A percentile compares a stretch with the other conserved stretches of the same genome.
phyloP scores from a whole-genome alignment of 2,797 vertebrate species.

The Gadopsis marmoratus region DNA sequence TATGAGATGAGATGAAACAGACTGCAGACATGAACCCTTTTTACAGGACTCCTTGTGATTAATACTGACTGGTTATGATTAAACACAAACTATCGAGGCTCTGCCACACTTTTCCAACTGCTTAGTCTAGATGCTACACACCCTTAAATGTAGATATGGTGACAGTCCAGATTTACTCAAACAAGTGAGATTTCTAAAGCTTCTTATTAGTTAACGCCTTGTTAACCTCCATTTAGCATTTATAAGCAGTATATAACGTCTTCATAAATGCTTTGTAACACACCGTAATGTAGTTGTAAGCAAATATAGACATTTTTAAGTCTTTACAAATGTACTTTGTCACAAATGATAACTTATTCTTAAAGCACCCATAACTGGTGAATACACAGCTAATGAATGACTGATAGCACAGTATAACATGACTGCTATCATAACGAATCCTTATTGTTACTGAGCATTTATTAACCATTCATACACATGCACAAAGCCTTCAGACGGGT shows the following conservation, averaged over 20 bases:
- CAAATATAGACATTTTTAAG: neutral
- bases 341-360: neutral
- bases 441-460: neutral
- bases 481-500: neutral
- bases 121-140: neutral
- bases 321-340: neutral
- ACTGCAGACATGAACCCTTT: constrained; percentile 8
- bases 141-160: neutral
- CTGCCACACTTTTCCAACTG: neutral
- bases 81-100: constrained; percentile 11
- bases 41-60: constrained; percentile 29
- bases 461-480: neutral
- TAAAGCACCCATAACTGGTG: constrained; percentile 7
- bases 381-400: neutral
- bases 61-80: constrained; percentile 30
- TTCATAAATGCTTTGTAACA: neutral
- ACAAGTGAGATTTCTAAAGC: neutral
- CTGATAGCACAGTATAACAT: neutral
- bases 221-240: neutral
- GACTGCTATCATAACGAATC: neutral
- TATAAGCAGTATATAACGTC: constrained; percentile 18
- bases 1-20: constrained; percentile 38
- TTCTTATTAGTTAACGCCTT: neutral
- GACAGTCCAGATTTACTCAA: neutral
- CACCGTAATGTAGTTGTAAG: neutral